phyloP scores from a whole-genome alignment of 2,888 invertebrate species.

The Lasius fuliginosus region DNA sequence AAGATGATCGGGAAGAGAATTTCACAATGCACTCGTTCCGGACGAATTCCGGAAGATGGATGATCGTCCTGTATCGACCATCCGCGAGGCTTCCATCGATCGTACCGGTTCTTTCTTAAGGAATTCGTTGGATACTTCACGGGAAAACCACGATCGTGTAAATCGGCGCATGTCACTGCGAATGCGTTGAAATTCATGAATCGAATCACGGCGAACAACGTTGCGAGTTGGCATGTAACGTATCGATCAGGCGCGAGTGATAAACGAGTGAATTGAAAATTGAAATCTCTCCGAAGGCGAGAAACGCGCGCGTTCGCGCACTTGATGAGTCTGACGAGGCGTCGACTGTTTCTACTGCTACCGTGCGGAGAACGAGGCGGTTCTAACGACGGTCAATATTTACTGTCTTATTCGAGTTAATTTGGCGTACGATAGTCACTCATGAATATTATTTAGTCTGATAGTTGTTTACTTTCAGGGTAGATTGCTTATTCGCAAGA shows the following conservation, averaged over 20 bases:
- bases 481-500: conserved; percentile 29
- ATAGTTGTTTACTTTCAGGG: conserved; percentile 7
- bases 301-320: not conserved
- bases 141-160: conserved; percentile 25
- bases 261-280: conserved; percentile 27
- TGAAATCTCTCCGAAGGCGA: conserved; percentile 23
- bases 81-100: conserved; percentile 10
- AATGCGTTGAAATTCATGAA: conserved; percentile 24
- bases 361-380: not conserved
- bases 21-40: conserved; percentile 70
- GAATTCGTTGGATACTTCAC: conserved; percentile 12
- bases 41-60: conserved; percentile 69
- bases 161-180: not conserved
- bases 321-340: conserved; percentile 32
- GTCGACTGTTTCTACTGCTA: conserved; percentile 8
- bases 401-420: conserved; percentile 38
- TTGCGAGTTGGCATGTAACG: not conserved
- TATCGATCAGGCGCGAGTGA: not conserved
- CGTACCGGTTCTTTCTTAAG: conserved; percentile 28
- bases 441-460: conserved; percentile 34
- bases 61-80: conserved; percentile 68
- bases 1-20: conserved; percentile 64
- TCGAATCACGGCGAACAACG: conserved; percentile 29
- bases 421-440: conserved; percentile 30
- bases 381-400: conserved; percentile 31